Evolutionary conservation across 2,888 invertebrate genomes (phyloP), one percentile per base, ranked within the genome.

Genomic region (Sarcophaga variegata): DNA sequence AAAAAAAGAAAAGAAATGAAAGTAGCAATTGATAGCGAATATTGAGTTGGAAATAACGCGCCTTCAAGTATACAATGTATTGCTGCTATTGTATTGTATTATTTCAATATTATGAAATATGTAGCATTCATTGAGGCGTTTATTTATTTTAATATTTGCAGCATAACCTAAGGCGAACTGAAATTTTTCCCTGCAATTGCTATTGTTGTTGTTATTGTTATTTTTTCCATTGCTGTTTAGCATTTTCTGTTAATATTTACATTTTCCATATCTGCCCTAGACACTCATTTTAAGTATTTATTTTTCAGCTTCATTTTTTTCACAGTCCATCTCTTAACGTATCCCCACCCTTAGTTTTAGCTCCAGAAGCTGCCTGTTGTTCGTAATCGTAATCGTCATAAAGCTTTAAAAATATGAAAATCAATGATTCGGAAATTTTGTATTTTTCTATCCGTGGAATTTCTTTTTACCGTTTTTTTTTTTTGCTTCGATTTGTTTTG

Each of bases 361-460:
- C 37, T 37, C 0, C 2, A 25, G 11, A 22, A 6, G 12, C 12
- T 77, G 37, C 5, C 8, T 72, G 70, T 62, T 83, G 10, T 8
- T 63, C 27, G 45, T 76, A 85, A 88, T 89, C 85, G 86, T 83
- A 85, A 88, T 89, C 86, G 86, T 83, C 88, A 87, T 76, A 83
- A 54, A 89, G 88, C 88, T 82, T 83, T 87, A 88, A 88, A 89
- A 91, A 91, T 91, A 91, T 90, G 91, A 90, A 90, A 93, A 91
- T 92, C 93, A 93, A 93, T 93, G 93, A 92, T 90, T 92, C 91
- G 93, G 93, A 93, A 93, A 90, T 91, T 47, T 71, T 72, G 60
- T 71, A 62, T 62, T 76, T 89, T 89, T 90, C 85, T 72, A 72
- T 83, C 72, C 12, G 54, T 54, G 54, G 54, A 69, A 74, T 60